Conservation (phyloP, 2,888 invertebrate genomes). For the Caenorhabditis afra region DNA sequence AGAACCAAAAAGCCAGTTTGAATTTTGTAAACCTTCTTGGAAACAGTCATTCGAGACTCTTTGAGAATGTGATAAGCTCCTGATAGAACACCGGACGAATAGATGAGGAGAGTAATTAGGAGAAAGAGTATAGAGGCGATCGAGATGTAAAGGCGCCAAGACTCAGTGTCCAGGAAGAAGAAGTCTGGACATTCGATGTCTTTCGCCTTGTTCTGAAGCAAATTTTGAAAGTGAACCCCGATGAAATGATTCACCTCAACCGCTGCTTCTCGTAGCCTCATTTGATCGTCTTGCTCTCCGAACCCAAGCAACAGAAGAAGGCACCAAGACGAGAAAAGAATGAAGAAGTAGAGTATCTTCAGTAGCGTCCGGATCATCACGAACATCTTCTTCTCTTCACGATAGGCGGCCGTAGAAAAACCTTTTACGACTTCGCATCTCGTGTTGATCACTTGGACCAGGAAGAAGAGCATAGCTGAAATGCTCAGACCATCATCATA, state of each 20-base stretch:
- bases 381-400: slow-evolving; percentile 43
- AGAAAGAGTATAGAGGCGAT: slow-evolving; percentile 30
- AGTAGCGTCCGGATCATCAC: slow-evolving; percentile 5
- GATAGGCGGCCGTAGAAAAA: slow-evolving; percentile 15
- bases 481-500: no score
- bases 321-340: slow-evolving; percentile 40
- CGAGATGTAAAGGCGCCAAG: slow-evolving; percentile 22
- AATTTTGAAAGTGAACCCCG: not conserved
- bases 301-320: slow-evolving; percentile 31
- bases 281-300: slow-evolving; percentile 15
- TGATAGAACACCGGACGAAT: slow-evolving; percentile 26
- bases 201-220: slow-evolving; percentile 16
- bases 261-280: slow-evolving; percentile 11
- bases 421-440: slow-evolving; percentile 21
- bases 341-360: slow-evolving; percentile 39
- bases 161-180: slow-evolving; percentile 39
- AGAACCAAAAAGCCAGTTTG: slow-evolving; percentile 27
- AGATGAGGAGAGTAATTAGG: slow-evolving; percentile 25
- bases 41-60: slow-evolving; percentile 17
- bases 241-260: not conserved
- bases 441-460: slow-evolving; percentile 32
- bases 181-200: slow-evolving; percentile 12
- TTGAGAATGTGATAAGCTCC: slow-evolving; percentile 31
- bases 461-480: slow-evolving; percentile 37
- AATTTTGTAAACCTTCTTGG: slow-evolving; percentile 40